Percentiles rank a stretch among this genome's conserved stretches.
These are phyloP conservation scores for Drepana falcataria DNA, from an alignment of 2,888 invertebrate genomes.

Conservation along the genomic window DNA sequence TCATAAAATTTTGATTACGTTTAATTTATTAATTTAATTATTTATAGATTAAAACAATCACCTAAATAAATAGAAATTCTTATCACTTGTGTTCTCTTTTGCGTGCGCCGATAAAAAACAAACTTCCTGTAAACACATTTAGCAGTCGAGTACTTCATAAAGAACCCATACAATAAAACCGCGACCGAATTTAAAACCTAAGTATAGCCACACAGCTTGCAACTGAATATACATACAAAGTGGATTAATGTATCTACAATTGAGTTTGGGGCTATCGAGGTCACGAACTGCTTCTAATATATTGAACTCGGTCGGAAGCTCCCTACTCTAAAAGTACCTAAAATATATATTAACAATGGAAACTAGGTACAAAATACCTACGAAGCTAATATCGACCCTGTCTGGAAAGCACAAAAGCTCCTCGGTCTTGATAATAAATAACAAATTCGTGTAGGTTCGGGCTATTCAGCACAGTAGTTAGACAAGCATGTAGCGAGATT, in stretches of 20 bases:
- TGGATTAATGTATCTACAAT: slow-evolving; percentile 6
- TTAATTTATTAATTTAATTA: too few relatives aligned
- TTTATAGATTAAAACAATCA: too few relatives aligned
- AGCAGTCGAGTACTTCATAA: slow-evolving; percentile 23
- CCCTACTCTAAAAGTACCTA: neutral
- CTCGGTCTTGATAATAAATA: too few relatives aligned
- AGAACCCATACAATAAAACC: slow-evolving; percentile 11
- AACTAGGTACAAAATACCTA: neutral
- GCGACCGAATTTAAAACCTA: slow-evolving; percentile 1
- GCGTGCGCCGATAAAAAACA: too few relatives aligned
- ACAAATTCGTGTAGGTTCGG: too few relatives aligned
- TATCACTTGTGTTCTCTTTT: too few relatives aligned
- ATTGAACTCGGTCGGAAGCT: slow-evolving; percentile 3
- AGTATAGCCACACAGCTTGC: neutral
- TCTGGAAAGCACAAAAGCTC: too few relatives aligned
- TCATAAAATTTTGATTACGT: too few relatives aligned
- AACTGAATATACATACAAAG: neutral
- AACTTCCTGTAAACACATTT: too few relatives aligned
- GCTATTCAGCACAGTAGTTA: neutral
- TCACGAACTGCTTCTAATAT: slow-evolving; percentile 14
- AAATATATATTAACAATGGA: neutral
- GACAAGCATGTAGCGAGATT: neutral
- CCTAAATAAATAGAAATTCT: too few relatives aligned
- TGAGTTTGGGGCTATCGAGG: slow-evolving; percentile 16
- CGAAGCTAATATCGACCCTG: too few relatives aligned